phyloP scores from a whole-genome alignment of 2,113 vertebrate species.

The Oncorhynchus clarkii region DNA sequence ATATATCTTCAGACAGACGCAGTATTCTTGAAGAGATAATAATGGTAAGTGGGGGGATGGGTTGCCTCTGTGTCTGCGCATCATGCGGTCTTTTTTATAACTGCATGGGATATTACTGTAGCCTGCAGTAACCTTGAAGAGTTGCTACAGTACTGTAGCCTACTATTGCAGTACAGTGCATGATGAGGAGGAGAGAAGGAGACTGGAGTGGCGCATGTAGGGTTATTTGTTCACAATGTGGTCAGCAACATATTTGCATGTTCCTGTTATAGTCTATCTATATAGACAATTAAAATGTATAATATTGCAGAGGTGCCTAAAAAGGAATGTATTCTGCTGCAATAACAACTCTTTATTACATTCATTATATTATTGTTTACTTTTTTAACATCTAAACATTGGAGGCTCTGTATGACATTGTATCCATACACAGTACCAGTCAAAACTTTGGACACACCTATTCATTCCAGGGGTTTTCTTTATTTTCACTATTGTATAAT shows the following conservation, averaged over 20 bases:
- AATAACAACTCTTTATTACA: no score
- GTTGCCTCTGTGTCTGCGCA: not conserved
- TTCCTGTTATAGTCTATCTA: not conserved
- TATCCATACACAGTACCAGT: no score
- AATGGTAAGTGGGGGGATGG: slow-evolving; percentile 61
- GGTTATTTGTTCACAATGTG: not conserved
- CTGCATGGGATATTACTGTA: not conserved
- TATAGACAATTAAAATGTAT: not conserved
- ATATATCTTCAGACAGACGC: slow-evolving; percentile 43
- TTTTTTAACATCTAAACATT: no score
- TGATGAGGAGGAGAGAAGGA: not conserved
- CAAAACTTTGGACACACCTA: no score
- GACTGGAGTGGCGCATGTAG: not conserved
- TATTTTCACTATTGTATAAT: no score
- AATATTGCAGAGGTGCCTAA: no score
- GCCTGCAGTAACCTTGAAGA: not conserved
- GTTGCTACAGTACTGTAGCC: not conserved
- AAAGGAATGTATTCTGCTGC: no score
- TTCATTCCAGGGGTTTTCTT: no score
- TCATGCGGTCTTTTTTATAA: slow-evolving; percentile 27
- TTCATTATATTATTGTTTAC: no score
- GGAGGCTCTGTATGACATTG: no score
- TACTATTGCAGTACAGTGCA: not conserved
- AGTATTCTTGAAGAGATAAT: slow-evolving; percentile 34
- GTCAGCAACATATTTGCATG: no score